Base-by-base conservation (phyloP, 2,797 vertebrate species). In the Hemitrygon akajei region DNA sequence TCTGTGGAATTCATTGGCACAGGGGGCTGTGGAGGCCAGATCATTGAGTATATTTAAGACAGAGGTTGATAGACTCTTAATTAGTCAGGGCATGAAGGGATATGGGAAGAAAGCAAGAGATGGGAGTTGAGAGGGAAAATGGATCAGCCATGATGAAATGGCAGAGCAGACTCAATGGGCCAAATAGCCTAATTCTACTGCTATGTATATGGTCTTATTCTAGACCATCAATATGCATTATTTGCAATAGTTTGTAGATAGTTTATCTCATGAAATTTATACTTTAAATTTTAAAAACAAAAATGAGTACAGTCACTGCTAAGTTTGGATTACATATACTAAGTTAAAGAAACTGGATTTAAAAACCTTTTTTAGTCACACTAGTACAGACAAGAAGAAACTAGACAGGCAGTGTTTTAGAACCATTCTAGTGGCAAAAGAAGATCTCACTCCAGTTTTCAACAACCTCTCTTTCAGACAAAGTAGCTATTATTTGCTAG, bases 401-500 rank as follows among this genome's bases (percentile, higher is more conserved):
- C 84, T 69, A 3, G n/a, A 69, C 9, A 89, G 6, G 7, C n/a
- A 66, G 25, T 89, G n/a, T 34, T 37, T 69, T 89, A 10, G n/a
- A 89, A 69, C n/a, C 63, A 66, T 89, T 89, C 86, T 69, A 40
- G 7, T 69, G 86, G 60, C 30, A 37, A 89, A 30, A 34, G n/a
- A 7, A 34, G 58, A 63, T n/a, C 58, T 63, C 63, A 11, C 84
- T 66, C n/a, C 63, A 22, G n/a, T 37, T 89, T 89, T 40, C 60
- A 63, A 34, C n/a, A 69, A 66, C 25, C n/a, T 37, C n/a, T 69
- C 86, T 69, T 69, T 69, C 7, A 37, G 63, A 66, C 66, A 69
- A 89, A 69, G 86, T 89, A 4, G 18, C 86, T 89, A 89, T 89
- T 89, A 89, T 69, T 89, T 89, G 86, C 66, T 7, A 69, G 60